Percentiles rank a stretch among this genome's conserved stretches.
phyloP scores from a whole-genome alignment of 2,113 vertebrate species.

The Perca flavescens region DNA sequence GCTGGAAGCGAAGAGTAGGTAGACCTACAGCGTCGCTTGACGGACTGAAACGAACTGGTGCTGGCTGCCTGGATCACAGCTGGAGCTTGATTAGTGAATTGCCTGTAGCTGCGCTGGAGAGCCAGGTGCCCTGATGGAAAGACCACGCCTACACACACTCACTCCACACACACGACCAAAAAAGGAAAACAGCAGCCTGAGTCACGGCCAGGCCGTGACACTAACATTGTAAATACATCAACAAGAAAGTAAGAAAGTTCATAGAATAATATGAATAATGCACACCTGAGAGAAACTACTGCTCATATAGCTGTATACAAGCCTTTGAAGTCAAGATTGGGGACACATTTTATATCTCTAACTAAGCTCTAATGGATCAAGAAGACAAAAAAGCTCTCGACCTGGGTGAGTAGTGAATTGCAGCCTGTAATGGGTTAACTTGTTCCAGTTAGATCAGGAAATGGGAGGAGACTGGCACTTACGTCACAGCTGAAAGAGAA shows the following conservation, averaged over 20 bases:
- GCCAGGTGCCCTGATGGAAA: no score
- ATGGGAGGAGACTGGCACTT: constrained; percentile 4
- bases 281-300: background rate
- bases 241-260: constrained; percentile 1
- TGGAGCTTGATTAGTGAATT: no score
- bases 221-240: constrained; percentile 19
- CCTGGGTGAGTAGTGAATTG: background rate
- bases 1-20: no score
- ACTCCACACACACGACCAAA: no score
- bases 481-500: constrained; percentile 40
- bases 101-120: no score
- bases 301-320: background rate
- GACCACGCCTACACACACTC: no score
- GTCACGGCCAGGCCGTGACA: no score
- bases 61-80: no score
- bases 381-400: background rate
- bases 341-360: background rate
- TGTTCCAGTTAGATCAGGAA: background rate
- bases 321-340: constrained; percentile 25
- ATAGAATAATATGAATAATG: constrained; percentile 34
- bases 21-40: no score
- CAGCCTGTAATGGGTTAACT: constrained; percentile 63
- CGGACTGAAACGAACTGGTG: no score
- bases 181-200: no score
- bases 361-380: background rate